Evolutionary conservation across 2,113 vertebrate genomes (phyloP).

Genomic region (Sciurus niger): DNA sequence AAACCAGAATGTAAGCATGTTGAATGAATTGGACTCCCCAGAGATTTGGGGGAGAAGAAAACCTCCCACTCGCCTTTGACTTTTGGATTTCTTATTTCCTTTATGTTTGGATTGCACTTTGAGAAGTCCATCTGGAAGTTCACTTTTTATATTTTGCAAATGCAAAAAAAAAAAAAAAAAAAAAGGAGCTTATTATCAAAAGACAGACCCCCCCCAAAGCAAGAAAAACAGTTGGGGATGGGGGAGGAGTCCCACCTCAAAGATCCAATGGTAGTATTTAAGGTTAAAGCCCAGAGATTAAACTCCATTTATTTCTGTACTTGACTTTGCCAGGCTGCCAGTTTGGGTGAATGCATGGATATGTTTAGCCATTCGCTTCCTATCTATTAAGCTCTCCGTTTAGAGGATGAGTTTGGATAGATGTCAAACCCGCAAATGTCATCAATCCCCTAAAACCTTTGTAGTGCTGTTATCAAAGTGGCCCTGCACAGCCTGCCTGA

Average conservation of each 20-base stretch:
- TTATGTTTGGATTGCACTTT: constrained; percentile 73
- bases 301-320: constrained; percentile 74
- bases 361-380: constrained; percentile 74
- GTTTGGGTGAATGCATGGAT: constrained; percentile 71
- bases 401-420: constrained; percentile 78
- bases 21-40: constrained; percentile 78
- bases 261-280: constrained; percentile 54
- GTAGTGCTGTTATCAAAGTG: constrained; percentile 71
- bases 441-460: constrained; percentile 70
- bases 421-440: constrained; percentile 84
- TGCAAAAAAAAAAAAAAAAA: background rate
- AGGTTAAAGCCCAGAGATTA: constrained; percentile 73
- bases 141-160: constrained; percentile 70
- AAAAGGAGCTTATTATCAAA: constrained; percentile 60
- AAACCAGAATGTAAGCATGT: constrained; percentile 79
- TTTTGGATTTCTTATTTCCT: constrained; percentile 74
- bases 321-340: constrained; percentile 69
- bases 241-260: background rate
- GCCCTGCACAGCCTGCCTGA: constrained; percentile 31
- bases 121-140: constrained; percentile 77
- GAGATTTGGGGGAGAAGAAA: constrained; percentile 70
- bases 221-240: background rate
- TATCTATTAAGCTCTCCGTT: constrained; percentile 75
- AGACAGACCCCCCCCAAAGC: background rate
- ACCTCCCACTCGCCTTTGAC: constrained; percentile 76